These are phyloP conservation scores for Aptenodytes patagonicus DNA, from an alignment of 2,113 vertebrate species.

Conservation along the genomic window DNA sequence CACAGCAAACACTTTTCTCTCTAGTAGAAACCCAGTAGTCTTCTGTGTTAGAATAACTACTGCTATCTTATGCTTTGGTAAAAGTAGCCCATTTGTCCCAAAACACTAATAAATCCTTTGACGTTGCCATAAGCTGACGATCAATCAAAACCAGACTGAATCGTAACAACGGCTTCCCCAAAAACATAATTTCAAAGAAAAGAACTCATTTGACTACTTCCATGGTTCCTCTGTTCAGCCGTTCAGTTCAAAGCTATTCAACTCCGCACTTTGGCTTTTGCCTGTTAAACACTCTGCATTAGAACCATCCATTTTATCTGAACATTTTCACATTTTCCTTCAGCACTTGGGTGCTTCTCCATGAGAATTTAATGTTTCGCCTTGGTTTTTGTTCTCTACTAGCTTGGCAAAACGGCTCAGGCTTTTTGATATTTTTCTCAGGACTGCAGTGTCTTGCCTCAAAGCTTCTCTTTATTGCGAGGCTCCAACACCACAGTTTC, in stretches of 20 bases:
- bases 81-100: background rate
- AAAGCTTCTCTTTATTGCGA: background rate
- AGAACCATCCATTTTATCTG: background rate
- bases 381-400: background rate
- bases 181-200: background rate
- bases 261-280: background rate
- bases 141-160: background rate
- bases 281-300: background rate
- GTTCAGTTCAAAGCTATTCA: background rate
- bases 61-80: background rate
- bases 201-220: background rate
- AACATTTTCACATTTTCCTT: background rate
- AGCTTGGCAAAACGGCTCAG: background rate
- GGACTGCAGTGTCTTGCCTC: background rate
- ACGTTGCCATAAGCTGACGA: background rate
- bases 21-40: background rate
- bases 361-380: background rate
- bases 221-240: background rate
- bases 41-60: background rate
- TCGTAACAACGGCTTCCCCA: background rate
- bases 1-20: background rate
- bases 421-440: background rate
- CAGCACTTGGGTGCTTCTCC: background rate
- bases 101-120: background rate
- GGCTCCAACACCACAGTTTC: background rate